phyloP scores from a whole-genome alignment of 92 coral and sea anemone species.

The Umimayanthus chanpuru region DNA sequence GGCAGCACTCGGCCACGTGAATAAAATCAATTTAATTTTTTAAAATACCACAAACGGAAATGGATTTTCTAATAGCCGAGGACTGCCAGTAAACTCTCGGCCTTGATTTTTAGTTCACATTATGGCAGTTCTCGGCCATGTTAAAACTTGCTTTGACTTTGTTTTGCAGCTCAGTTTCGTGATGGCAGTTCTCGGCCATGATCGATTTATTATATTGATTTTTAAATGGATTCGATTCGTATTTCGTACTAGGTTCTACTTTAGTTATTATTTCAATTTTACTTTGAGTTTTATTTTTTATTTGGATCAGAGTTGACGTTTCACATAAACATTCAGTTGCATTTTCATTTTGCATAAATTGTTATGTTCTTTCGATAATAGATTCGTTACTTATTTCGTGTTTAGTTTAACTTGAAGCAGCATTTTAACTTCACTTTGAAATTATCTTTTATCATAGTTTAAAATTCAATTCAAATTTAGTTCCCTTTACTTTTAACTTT shows the following conservation, averaged over 20 bases:
- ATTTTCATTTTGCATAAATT: neutral
- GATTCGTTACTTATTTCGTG: neutral
- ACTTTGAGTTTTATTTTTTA: neutral
- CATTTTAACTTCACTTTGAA: neutral
- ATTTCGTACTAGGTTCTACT: neutral
- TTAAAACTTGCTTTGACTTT: conserved; percentile 2
- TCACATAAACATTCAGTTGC: neutral
- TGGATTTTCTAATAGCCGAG: conserved; percentile 11
- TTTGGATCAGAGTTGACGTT: neutral
- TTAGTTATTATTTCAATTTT: too few relatives aligned
- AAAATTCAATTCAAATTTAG: neutral
- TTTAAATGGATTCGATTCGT: neutral
- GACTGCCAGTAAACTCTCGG: conserved; percentile 5
- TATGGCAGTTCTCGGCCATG: neutral
- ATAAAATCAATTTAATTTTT: neutral
- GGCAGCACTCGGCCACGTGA: conserved; percentile 22
- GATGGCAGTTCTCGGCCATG: too few relatives aligned
- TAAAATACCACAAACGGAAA: neutral
- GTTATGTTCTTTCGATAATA: neutral
- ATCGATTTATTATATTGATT: neutral
- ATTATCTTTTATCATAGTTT: neutral
- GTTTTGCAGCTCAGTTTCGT: too few relatives aligned
- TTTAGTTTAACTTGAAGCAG: neutral
- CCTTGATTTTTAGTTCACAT: neutral
- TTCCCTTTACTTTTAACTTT: too few relatives aligned